Conservation (phyloP, 2,113 vertebrate species). For the Elephantulus edwardii region DNA sequence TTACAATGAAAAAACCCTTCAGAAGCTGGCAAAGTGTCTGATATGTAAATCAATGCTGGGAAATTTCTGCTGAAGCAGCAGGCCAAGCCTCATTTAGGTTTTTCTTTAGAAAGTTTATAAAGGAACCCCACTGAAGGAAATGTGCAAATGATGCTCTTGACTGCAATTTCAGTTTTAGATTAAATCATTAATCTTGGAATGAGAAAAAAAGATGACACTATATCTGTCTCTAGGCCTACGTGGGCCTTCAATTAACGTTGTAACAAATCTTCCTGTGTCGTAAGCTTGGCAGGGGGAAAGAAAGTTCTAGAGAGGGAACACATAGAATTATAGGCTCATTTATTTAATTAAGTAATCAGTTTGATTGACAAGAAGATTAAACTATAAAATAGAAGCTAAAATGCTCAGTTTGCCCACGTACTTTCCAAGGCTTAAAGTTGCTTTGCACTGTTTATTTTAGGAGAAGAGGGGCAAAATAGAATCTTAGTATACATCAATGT, state of each 20-base stretch:
- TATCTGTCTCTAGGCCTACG: not conserved
- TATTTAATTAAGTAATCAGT: not conserved
- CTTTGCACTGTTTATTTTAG: conserved; percentile 16
- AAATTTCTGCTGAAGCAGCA: not conserved
- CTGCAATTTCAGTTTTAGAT: conserved; percentile 37
- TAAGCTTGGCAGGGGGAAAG: not conserved
- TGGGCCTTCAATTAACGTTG: not conserved
- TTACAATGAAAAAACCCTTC: not conserved
- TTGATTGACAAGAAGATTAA: not conserved
- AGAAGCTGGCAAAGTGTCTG: not conserved
- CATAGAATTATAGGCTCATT: not conserved
- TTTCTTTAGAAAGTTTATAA: not conserved
- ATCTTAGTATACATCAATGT: not conserved
- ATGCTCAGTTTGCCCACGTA: not conserved
- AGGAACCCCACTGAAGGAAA: not conserved
- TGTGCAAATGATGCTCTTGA: not conserved
- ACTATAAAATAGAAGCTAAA: not conserved
- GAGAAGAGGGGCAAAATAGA: not conserved
- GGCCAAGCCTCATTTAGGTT: not conserved
- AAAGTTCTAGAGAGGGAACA: not conserved
- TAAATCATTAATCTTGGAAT: conserved; percentile 19
- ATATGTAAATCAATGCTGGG: not conserved
- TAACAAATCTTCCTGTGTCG: not conserved
- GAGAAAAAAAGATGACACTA: not conserved
- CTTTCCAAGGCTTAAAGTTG: not conserved